Evolutionary conservation across 2,888 invertebrate species (phyloP).

Genomic region (Branchipolynoe longqiensis): DNA sequence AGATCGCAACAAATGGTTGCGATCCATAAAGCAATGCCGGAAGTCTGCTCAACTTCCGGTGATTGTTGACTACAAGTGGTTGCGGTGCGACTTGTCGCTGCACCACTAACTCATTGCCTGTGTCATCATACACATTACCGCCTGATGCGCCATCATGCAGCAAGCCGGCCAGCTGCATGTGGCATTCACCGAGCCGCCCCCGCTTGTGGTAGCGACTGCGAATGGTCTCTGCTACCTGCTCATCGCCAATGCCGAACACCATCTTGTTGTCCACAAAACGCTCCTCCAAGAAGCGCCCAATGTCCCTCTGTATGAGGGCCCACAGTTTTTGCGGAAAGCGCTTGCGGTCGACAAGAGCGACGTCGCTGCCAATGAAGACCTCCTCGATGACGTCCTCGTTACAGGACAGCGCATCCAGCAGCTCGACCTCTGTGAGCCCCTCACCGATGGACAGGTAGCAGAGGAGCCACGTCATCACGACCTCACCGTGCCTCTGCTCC

Average conservation of each 20-base stretch:
- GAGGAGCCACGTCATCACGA: conserved; percentile 8
- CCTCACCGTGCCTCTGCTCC: conserved; percentile 32
- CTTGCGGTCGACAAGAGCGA: not conserved
- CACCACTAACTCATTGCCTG: not conserved
- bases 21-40: conserved; percentile 7
- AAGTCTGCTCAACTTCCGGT: conserved; percentile 1
- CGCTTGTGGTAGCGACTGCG: not conserved
- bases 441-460: conserved; percentile 34
- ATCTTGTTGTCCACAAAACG: conserved; percentile 26
- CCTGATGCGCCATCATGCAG: not conserved
- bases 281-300: conserved; percentile 6
- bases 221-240: conserved; percentile 30
- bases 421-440: conserved; percentile 27
- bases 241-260: conserved; percentile 25
- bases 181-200: not conserved
- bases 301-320: conserved; percentile 35
- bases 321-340: conserved; percentile 32
- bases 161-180: not conserved
- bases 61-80: not conserved
- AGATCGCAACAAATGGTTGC: conserved; percentile 10
- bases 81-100: conserved; percentile 1
- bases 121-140: not conserved
- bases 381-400: conserved; percentile 40
- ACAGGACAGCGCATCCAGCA: conserved; percentile 23
- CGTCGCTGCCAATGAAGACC: conserved; percentile 44